These are phyloP conservation scores for Gonatopus flavifemur DNA, from an alignment of 1,140 invertebrate species.

Conservation along the genomic window DNA sequence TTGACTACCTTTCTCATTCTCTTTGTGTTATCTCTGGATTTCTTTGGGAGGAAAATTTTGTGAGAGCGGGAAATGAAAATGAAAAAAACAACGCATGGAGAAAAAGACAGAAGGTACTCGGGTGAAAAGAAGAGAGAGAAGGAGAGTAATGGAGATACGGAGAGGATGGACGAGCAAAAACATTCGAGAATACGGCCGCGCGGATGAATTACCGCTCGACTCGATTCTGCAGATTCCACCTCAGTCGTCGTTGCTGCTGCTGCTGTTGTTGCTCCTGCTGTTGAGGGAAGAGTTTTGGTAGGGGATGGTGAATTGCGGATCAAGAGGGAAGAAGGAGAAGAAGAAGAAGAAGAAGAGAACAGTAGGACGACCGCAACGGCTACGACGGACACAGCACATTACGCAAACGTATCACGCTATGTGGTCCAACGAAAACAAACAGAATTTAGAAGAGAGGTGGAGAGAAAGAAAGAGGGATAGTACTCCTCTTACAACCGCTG, in stretches of 20 bases:
- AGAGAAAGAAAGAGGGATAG: no score
- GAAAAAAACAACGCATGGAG: constrained; percentile 5
- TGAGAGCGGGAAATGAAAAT: background rate
- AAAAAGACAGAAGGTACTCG: constrained; percentile 1
- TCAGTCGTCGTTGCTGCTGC: constrained; percentile 29
- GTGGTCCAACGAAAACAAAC: constrained; percentile 59
- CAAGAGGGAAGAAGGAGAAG: background rate
- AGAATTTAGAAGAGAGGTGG: constrained; percentile 41
- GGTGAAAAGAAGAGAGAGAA: constrained; percentile 2
- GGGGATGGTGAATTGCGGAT: constrained; percentile 4
- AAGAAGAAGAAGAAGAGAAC: constrained; percentile 15
- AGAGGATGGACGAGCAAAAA: constrained; percentile 21
- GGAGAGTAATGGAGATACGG: constrained; percentile 4
- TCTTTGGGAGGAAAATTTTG: constrained; percentile 2
- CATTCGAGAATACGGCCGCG: constrained; percentile 40
- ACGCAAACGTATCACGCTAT: constrained; percentile 60
- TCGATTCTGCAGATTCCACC: constrained; percentile 50
- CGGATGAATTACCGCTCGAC: constrained; percentile 52
- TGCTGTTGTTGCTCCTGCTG: no score
- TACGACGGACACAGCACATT: constrained; percentile 50
- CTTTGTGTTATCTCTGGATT: background rate
- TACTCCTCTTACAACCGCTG: constrained; percentile 38
- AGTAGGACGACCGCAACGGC: constrained; percentile 19
- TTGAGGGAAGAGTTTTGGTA: constrained; percentile 6
- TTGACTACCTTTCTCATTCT: no score